Percentiles rank a stretch among this genome's conserved stretches.
These are phyloP conservation scores for Spatula versicolor DNA, from an alignment of 2,797 vertebrate species.

Conservation along the genomic window DNA sequence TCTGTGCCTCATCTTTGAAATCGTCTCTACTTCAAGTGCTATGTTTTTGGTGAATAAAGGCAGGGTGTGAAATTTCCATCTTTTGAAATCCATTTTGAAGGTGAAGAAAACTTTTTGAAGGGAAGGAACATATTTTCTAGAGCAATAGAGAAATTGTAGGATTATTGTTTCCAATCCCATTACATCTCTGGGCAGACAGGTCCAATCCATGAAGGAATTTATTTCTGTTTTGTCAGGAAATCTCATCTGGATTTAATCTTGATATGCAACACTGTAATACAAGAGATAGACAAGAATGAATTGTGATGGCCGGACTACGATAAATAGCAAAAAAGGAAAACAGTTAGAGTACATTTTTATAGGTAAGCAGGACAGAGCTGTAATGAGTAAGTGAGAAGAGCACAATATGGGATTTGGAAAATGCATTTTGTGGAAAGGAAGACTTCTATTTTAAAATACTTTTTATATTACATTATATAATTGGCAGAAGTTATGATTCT, in stretches of 20 bases:
- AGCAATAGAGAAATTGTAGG: not conserved
- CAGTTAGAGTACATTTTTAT: not conserved
- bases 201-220: not conserved
- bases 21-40: not conserved
- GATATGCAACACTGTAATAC: not conserved
- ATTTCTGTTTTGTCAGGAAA: conserved; percentile 5
- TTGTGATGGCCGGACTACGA: not conserved
- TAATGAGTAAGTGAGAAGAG: not conserved
- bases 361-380: not conserved
- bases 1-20: not conserved
- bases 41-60: not conserved
- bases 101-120: not conserved
- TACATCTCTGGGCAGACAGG: not conserved
- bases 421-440: conserved; percentile 35
- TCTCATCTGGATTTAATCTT: conserved; percentile 5
- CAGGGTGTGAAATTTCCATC: not conserved
- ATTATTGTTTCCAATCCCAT: not conserved
- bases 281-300: not conserved
- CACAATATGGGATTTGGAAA: conserved; percentile 35
- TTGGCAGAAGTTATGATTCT: conserved; percentile 31
- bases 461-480: conserved; percentile 13
- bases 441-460: conserved; percentile 37
- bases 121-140: not conserved
- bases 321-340: not conserved
- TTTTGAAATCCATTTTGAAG: not conserved